Percentiles rank a stretch among this genome's conserved stretches.
These are phyloP conservation scores for Chrysotoxum bicinctum DNA, from an alignment of 2,888 invertebrate genomes.

Conservation along the genomic window DNA sequence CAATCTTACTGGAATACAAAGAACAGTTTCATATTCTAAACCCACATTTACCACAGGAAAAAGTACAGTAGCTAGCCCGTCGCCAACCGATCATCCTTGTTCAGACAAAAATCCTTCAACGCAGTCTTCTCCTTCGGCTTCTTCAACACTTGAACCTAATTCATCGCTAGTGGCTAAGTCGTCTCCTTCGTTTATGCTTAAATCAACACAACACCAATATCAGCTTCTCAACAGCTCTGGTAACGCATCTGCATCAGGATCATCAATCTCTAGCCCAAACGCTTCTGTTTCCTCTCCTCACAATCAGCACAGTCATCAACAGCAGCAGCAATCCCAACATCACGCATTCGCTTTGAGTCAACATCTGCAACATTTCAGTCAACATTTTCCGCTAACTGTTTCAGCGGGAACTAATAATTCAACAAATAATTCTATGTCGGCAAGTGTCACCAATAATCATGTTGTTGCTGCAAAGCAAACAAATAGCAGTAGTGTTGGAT, in stretches of 20 bases:
- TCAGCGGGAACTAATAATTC: conserved; percentile 69
- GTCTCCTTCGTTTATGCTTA: background rate
- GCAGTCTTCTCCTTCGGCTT: conserved; percentile 29
- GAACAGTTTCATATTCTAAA: conserved; percentile 21
- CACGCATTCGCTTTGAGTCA: conserved; percentile 76
- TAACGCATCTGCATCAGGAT: conserved; percentile 35
- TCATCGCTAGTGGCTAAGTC: background rate
- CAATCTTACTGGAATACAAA: conserved; percentile 25
- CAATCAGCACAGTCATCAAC: conserved; percentile 63
- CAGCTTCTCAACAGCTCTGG: conserved; percentile 29
- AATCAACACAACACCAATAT: conserved; percentile 15
- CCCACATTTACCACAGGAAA: conserved; percentile 13
- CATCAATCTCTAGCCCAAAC: conserved; percentile 48
- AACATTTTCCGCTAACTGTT: conserved; percentile 76
- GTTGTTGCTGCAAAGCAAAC: conserved; percentile 49
- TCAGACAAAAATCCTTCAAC: background rate
- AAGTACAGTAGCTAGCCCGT: conserved; percentile 2
- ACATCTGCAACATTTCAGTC: conserved; percentile 78
- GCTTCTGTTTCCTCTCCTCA: conserved; percentile 29
- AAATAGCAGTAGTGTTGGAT: conserved; percentile 43
- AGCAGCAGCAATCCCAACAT: conserved; percentile 74
- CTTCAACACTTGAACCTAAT: background rate
- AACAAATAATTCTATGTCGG: conserved; percentile 41
- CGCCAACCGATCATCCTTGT: background rate
- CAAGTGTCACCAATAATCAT: conserved; percentile 28